A percentile compares a stretch with the other conserved stretches of the same genome.
These are phyloP conservation scores for rabbit (Oryctolagus cuniculus) DNA, from an alignment of 2,113 vertebrate species.

Conservation along the genomic window DNA sequence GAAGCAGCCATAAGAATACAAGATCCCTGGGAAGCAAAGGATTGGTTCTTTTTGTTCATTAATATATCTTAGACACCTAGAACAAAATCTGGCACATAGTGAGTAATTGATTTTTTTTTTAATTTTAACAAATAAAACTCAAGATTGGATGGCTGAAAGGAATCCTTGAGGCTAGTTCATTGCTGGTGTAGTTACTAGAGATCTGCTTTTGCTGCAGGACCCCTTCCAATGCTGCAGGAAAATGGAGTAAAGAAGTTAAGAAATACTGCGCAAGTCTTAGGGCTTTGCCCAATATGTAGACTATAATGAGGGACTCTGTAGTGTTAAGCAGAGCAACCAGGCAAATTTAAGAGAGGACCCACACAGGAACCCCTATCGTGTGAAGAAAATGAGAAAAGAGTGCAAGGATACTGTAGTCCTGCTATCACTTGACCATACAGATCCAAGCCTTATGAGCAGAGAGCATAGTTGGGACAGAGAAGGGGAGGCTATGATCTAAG, in stretches of 20 bases:
- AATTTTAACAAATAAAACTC: constrained; percentile 21
- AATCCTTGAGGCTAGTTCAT: neutral
- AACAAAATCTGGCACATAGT: neutral
- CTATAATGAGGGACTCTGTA: neutral
- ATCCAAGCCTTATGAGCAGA: neutral
- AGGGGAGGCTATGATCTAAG: neutral
- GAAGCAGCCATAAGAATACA: neutral
- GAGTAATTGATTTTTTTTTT: neutral
- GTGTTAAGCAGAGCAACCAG: neutral
- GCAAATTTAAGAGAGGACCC: neutral
- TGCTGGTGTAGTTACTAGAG: neutral
- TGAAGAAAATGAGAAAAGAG: neutral
- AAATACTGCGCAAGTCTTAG: neutral
- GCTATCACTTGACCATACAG: neutral
- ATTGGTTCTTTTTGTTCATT: neutral
- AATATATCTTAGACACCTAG: neutral
- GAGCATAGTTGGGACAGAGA: neutral
- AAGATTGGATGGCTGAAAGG: neutral
- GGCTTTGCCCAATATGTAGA: neutral
- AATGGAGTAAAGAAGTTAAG: neutral
- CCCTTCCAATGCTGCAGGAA: neutral
- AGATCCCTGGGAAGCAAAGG: neutral
- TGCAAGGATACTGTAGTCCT: neutral
- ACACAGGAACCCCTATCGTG: neutral
- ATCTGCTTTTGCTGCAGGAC: neutral